Percentiles rank a stretch among this genome's conserved stretches.
These are phyloP conservation scores for Setophaga kirtlandii DNA, from an alignment of 2,113 vertebrate species.

Conservation along the genomic window DNA sequence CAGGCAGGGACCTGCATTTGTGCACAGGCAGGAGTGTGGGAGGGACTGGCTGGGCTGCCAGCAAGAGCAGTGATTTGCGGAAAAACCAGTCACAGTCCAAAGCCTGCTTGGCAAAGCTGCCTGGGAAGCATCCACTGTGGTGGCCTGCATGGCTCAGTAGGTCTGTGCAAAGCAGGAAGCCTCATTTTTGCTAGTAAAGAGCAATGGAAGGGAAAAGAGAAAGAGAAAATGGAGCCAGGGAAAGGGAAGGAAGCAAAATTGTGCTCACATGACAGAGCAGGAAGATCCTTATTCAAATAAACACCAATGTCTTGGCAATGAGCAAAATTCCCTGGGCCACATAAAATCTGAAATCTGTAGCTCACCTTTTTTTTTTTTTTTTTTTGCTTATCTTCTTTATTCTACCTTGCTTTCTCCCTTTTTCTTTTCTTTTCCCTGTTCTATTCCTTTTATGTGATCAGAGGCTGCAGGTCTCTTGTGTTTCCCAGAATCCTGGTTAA, in stretches of 20 bases:
- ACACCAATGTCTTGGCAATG: not conserved
- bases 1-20: not conserved
- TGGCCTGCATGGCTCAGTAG: not conserved
- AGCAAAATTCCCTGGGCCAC: not conserved
- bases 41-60: not conserved
- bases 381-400: not conserved
- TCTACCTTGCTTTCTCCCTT: not conserved
- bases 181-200: not conserved
- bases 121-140: rapidly evolving
- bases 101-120: not conserved
- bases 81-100: not conserved
- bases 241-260: not conserved
- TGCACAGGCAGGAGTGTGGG: not conserved
- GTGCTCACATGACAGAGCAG: not conserved
- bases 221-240: not conserved
- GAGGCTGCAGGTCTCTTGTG: not conserved
- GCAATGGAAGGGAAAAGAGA: not conserved
- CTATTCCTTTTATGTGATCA: not conserved
- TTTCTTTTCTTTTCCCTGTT: not conserved
- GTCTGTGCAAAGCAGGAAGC: not conserved
- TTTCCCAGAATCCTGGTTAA: slow-evolving; percentile 15
- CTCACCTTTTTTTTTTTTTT: not conserved
- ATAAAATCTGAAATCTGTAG: not conserved
- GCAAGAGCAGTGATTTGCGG: not conserved
- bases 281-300: not conserved